Conservation (phyloP, 2,888 invertebrate species). For the Epinotia brunnichana region DNA sequence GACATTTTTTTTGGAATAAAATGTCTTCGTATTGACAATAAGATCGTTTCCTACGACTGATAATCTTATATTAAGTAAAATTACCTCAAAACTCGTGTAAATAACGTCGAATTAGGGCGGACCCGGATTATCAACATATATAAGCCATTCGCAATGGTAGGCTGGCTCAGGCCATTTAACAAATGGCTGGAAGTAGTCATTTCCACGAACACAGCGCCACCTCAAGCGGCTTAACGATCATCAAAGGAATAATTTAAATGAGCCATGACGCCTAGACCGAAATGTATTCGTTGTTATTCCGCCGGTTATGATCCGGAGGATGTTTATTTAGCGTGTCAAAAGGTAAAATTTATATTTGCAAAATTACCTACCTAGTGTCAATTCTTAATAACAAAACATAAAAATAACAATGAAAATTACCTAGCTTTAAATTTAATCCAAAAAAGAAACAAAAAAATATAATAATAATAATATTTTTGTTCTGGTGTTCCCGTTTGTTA, state of each 20-base stretch:
- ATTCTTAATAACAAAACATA: no score
- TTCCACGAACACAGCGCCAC: constrained; percentile 35
- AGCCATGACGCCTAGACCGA: constrained; percentile 39
- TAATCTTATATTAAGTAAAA: background rate
- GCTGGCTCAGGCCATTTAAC: constrained; percentile 41
- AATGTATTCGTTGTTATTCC: constrained; percentile 40
- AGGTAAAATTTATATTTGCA: background rate
- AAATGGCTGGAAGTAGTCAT: constrained; percentile 39
- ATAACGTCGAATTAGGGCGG: constrained; percentile 13
- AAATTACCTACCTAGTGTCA: no score
- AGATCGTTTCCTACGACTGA: background rate
- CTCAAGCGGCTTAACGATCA: constrained; percentile 40
- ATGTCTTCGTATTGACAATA: no score
- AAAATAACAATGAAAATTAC: no score
- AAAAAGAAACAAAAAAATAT: no score
- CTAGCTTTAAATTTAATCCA: no score
- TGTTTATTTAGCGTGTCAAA: constrained; percentile 6
- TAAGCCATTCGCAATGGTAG: constrained; percentile 35
- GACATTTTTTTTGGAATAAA: no score
- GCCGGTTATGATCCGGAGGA: constrained; percentile 11
- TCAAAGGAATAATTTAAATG: constrained; percentile 44
- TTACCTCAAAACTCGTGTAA: constrained; percentile 12
- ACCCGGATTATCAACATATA: constrained; percentile 37
- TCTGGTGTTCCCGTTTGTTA: no score
- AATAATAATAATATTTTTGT: no score